Evolutionary conservation across 2,888 invertebrate genomes (phyloP).

Genomic region (Drosophila paracracens): DNA sequence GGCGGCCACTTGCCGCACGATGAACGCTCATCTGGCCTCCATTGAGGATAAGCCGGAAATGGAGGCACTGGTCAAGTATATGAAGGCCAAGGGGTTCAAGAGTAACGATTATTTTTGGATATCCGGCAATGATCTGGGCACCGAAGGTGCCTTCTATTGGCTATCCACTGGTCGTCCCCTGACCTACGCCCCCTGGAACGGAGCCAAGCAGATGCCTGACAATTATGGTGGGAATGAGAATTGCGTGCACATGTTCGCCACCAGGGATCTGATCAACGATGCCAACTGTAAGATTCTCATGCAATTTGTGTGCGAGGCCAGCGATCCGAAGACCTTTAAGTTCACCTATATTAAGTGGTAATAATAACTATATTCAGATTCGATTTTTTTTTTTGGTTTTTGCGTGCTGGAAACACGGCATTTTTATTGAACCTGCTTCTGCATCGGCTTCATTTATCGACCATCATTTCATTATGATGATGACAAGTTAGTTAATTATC

Average conservation of each 20-base stretch:
- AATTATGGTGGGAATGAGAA: slow-evolving; percentile 70
- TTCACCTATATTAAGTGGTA: slow-evolving; percentile 69
- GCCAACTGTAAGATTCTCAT: slow-evolving; percentile 68
- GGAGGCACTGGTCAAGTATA: slow-evolving; percentile 61
- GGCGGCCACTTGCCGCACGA: slow-evolving; percentile 70
- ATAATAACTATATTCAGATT: background rate
- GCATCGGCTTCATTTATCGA: slow-evolving; percentile 19
- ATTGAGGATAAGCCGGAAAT: slow-evolving; percentile 71
- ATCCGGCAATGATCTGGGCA: slow-evolving; percentile 75
- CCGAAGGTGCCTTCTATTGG: slow-evolving; percentile 76
- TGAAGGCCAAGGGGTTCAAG: slow-evolving; percentile 63
- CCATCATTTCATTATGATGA: slow-evolving; percentile 22
- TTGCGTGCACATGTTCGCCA: slow-evolving; percentile 75
- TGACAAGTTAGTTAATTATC: slow-evolving; percentile 20
- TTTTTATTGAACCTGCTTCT: slow-evolving; percentile 52
- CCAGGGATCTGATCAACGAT: slow-evolving; percentile 73
- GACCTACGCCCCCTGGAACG: slow-evolving; percentile 74
- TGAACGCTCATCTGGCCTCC: slow-evolving; percentile 73
- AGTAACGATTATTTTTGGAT: slow-evolving; percentile 73
- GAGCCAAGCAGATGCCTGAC: slow-evolving; percentile 74
- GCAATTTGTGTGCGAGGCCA: slow-evolving; percentile 72
- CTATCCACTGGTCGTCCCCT: slow-evolving; percentile 71
- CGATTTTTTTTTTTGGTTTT: slow-evolving; percentile 38
- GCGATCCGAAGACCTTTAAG: slow-evolving; percentile 66
- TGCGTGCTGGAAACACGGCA: slow-evolving; percentile 54